Percentiles rank a stretch among this genome's conserved stretches.
phyloP scores from a whole-genome alignment of 2,113 vertebrate species.

The Nicator chloris region DNA sequence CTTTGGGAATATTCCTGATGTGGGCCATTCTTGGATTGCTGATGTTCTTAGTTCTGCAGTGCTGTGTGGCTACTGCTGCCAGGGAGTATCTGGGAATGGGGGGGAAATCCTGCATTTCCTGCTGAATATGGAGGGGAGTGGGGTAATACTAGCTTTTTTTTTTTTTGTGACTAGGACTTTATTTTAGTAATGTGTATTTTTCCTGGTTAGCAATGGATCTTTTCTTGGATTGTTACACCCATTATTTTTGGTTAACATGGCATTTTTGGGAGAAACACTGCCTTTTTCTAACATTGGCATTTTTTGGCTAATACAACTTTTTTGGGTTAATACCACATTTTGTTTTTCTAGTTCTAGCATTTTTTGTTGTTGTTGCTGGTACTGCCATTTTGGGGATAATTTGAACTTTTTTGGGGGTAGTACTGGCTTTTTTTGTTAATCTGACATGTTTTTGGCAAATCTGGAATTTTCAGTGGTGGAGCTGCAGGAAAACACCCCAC shows the following conservation, averaged over 20 bases:
- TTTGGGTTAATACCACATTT: neutral
- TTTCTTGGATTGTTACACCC: accelerated
- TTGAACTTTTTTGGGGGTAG: accelerated
- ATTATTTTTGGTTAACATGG: neutral
- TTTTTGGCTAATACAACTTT: neutral
- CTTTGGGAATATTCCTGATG: neutral
- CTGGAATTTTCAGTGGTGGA: neutral
- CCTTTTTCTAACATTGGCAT: neutral
- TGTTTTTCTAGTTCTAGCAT: neutral
- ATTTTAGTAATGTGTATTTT: neutral
- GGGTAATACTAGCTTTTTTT: too few relatives aligned
- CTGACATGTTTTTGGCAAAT: neutral
- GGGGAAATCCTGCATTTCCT: neutral
- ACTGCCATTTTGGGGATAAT: neutral
- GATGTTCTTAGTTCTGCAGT: neutral
- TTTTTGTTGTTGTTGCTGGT: neutral
- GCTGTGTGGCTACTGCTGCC: neutral
- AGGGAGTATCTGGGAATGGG: neutral
- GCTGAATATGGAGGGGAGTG: accelerated
- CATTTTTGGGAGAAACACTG: neutral
- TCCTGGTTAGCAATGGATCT: neutral
- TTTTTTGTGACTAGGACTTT: neutral
- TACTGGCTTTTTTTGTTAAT: neutral
- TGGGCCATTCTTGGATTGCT: neutral
- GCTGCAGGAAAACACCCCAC: neutral